Evolutionary conservation across 2,888 invertebrate genomes (phyloP).

Genomic region (Palloptera scutellata): DNA sequence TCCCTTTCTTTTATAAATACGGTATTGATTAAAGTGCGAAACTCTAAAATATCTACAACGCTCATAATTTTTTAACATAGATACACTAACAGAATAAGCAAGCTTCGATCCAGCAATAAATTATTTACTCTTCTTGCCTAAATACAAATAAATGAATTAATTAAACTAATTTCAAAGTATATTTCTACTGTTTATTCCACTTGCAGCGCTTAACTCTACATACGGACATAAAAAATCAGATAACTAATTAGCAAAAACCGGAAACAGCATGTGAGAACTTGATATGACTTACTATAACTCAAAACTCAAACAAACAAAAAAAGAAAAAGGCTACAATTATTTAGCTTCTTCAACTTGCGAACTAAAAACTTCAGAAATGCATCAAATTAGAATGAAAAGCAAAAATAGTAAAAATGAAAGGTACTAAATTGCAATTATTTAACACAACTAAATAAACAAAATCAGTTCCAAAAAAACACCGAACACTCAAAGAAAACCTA

Average conservation of each 20-base stretch:
- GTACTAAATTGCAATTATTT: conserved; percentile 47
- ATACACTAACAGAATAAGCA: too few relatives aligned
- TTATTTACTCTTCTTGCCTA: too few relatives aligned
- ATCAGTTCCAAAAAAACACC: conserved; percentile 26
- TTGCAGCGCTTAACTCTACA: conserved; percentile 41
- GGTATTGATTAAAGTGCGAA: too few relatives aligned
- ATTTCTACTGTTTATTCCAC: conserved; percentile 18
- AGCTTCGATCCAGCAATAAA: too few relatives aligned
- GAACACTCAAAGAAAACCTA: conserved; percentile 14
- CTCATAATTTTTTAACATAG: too few relatives aligned
- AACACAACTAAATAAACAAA: conserved; percentile 24
- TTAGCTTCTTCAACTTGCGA: too few relatives aligned
- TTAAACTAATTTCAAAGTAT: neutral
- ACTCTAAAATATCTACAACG: too few relatives aligned
- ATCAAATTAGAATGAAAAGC: conserved; percentile 24
- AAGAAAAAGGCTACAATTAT: neutral
- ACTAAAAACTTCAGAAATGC: neutral
- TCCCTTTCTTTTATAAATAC: too few relatives aligned
- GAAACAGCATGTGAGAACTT: conserved; percentile 19
- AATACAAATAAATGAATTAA: neutral
- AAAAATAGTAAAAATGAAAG: conserved; percentile 34
- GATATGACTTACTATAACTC: conserved; percentile 18
- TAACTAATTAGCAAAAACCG: neutral
- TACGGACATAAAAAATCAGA: conserved; percentile 20
- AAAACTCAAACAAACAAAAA: conserved; percentile 20